Percentiles rank a stretch among this genome's conserved stretches.
phyloP scores from a whole-genome alignment of 2,888 invertebrate species.

The Ichneumoninae sp. region DNA sequence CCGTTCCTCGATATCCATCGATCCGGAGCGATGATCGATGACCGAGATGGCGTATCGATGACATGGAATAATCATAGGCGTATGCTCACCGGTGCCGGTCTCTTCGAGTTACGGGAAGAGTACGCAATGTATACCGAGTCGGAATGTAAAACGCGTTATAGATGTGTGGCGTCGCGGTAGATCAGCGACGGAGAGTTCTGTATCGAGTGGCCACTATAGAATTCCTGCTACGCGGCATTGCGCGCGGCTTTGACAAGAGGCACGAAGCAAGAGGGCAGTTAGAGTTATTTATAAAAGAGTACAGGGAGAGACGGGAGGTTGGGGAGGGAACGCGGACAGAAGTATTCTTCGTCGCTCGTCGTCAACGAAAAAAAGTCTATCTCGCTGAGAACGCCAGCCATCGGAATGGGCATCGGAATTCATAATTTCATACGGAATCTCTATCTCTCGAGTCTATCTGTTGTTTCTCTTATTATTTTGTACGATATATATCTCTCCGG shows the following conservation, averaged over 20 bases:
- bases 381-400: not conserved
- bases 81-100: conserved; percentile 10
- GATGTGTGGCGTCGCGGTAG: not conserved
- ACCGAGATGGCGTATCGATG: conserved; percentile 72
- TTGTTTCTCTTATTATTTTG: conserved; percentile 10
- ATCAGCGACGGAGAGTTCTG: not conserved
- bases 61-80: conserved; percentile 75
- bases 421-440: conserved; percentile 46
- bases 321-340: not conserved
- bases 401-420: conserved; percentile 11
- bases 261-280: not conserved
- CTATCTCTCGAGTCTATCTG: conserved; percentile 18
- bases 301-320: not conserved
- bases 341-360: not conserved
- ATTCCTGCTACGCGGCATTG: conserved; percentile 12
- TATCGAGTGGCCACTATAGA: conserved; percentile 8
- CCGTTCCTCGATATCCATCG: conserved; percentile 59
- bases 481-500: conserved; percentile 12
- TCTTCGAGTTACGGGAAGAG: not conserved
- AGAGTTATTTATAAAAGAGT: not conserved
- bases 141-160: conserved; percentile 34
- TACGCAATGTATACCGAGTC: not conserved
- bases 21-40: conserved; percentile 77
- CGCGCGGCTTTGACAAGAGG: not conserved
- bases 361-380: not conserved